These are phyloP conservation scores for Paelopatides confundens DNA, from an alignment of 53 echinoderm and acorn worm genomes.

Conservation along the genomic window DNA sequence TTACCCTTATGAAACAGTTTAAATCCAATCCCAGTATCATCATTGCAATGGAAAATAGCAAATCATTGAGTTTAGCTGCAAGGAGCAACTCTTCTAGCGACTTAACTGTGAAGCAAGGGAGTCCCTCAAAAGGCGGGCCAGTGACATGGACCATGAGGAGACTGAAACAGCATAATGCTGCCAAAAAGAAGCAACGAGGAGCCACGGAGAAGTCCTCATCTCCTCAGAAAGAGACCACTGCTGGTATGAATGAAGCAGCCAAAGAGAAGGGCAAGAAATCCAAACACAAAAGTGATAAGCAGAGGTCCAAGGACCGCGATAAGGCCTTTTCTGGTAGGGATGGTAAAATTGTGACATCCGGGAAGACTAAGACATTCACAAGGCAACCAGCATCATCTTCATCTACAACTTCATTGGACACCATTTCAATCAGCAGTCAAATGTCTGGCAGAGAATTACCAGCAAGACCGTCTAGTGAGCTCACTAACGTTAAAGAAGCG, in stretches of 20 bases:
- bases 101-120: neutral
- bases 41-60: neutral
- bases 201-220: neutral
- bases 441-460: conserved; percentile 36
- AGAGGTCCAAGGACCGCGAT: conserved; percentile 3
- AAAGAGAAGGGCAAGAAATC: neutral
- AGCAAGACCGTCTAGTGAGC: neutral
- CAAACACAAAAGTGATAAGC: neutral
- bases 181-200: conserved; percentile 5
- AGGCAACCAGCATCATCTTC: conserved; percentile 16
- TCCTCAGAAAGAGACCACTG: neutral
- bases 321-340: conserved; percentile 25
- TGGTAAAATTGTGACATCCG: conserved; percentile 10
- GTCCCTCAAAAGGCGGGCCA: neutral
- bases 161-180: conserved; percentile 32
- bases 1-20: conserved; percentile 12
- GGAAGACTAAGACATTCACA: conserved; percentile 31
- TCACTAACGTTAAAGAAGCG: neutral
- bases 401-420: conserved; percentile 12
- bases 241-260: neutral
- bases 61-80: neutral
- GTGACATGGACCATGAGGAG: conserved; percentile 33
- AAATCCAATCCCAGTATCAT: conserved; percentile 23
- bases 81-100: conserved; percentile 16
- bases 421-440: conserved; percentile 21